These are phyloP conservation scores for Onthophagus sagittarius DNA, from an alignment of 2,888 invertebrate genomes.

Conservation along the genomic window DNA sequence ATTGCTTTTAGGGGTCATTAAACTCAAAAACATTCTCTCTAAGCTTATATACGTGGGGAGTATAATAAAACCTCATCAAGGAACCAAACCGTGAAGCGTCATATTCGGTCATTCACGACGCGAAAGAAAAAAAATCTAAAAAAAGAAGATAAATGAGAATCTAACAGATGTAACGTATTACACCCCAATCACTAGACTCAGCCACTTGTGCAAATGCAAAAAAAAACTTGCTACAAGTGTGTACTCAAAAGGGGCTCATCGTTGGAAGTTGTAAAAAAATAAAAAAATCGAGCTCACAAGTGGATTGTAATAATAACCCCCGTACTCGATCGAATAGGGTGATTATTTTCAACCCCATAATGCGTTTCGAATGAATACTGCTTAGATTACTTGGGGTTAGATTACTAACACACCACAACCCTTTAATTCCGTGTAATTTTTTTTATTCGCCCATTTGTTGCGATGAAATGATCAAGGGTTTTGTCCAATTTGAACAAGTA, in stretches of 20 bases:
- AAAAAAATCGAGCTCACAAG: constrained; percentile 27
- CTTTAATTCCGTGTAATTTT: constrained; percentile 18
- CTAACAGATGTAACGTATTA: constrained; percentile 26
- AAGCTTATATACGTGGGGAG: background rate
- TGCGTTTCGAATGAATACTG: constrained; percentile 21
- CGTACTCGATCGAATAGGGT: constrained; percentile 33
- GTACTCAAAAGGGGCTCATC: constrained; percentile 27
- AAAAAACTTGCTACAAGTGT: constrained; percentile 33
- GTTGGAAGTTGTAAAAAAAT: constrained; percentile 25
- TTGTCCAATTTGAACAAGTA: constrained; percentile 1
- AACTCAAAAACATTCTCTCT: background rate
- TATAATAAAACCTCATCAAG: background rate
- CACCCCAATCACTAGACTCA: constrained; percentile 9
- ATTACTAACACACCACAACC: constrained; percentile 19
- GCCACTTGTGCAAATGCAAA: constrained; percentile 40
- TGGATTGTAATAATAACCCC: constrained; percentile 28
- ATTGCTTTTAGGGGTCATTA: background rate
- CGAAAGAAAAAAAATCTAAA: constrained; percentile 4
- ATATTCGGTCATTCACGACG: constrained; percentile 1
- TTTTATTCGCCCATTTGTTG: constrained; percentile 13
- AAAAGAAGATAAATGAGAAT: constrained; percentile 19
- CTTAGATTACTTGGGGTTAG: constrained; percentile 1
- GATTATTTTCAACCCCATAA: constrained; percentile 27
- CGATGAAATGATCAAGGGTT: background rate
- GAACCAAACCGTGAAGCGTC: background rate